Evolutionary conservation across 2,888 invertebrate species (phyloP), one percentile per base, ranked within the genome.

Genomic region (Eucera pruinosa): DNA sequence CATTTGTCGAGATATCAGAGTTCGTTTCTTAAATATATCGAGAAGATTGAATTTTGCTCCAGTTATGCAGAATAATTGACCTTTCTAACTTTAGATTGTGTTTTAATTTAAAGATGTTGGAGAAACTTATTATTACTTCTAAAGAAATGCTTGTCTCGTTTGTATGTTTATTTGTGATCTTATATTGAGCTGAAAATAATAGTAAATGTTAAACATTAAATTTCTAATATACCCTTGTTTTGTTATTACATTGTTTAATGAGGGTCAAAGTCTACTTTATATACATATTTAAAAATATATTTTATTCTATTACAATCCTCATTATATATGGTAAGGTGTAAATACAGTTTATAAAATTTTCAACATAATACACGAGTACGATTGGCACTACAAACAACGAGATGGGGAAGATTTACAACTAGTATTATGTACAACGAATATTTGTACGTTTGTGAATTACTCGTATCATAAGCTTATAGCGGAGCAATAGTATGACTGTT

Each of bases 361-460:
- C 4, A 43, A 5, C 6, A 43, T n/a, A n/a, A 43, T 4, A 13
- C 13, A 33, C 18, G 18, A 2, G 13, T 13, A 20, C 15, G n/a
- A 7, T 0, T 45, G 30, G 20, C 60, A 60, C 5, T 15, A 33
- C 20, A 33, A 33, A 33, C 3, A 60, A 60, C 18, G 18, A 11
- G 48, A 47, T 45, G 13, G 20, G 15, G 7, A 45, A 65, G 62
- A 80, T 78, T 80, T 73, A 73, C 25, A 52, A 1, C 27, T 43
- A n/a, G 20, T 69, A 15, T 23, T 20, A 67, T 30, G 33, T 47
- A 18, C 52, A 11, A 20, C 9, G 3, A 30, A 61, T 47, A 36
- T 69, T 61, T 50, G 47, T 6, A 5, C n/a, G 9, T 23, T 2
- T 18, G 18, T 64, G 58, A 72, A 66, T 72, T 18, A 58, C n/a